These are phyloP conservation scores for Acholoe squamosa DNA, from an alignment of 2,888 invertebrate genomes.

Conservation along the genomic window DNA sequence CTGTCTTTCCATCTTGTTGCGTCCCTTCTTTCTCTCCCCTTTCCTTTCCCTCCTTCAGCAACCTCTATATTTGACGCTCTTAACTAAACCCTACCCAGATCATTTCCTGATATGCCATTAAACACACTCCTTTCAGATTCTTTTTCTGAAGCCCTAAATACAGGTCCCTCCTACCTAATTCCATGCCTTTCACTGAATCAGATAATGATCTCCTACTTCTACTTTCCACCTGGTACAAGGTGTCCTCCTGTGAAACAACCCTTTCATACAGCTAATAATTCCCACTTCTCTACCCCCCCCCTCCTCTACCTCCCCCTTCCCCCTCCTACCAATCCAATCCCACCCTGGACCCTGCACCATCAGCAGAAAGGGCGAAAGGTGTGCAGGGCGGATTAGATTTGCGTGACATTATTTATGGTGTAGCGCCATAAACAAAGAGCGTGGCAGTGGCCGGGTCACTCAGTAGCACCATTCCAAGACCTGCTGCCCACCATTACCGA, in stretches of 20 bases:
- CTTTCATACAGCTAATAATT: too few relatives aligned
- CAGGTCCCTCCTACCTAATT: too few relatives aligned
- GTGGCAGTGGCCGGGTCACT: constrained; percentile 9
- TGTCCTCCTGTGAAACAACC: not conserved
- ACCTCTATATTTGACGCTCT: not conserved
- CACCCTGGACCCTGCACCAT: not conserved
- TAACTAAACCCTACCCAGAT: not conserved
- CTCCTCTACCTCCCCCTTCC: not conserved
- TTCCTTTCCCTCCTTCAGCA: not conserved
- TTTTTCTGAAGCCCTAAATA: too few relatives aligned
- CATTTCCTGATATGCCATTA: not conserved
- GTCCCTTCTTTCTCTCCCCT: not conserved
- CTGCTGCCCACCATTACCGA: not conserved
- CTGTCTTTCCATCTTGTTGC: not conserved
- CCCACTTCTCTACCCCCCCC: not conserved
- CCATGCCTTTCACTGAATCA: too few relatives aligned
- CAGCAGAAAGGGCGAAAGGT: constrained; percentile 7
- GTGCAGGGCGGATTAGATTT: constrained; percentile 43
- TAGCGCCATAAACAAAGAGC: constrained; percentile 42
- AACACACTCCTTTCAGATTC: not conserved
- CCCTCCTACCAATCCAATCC: not conserved
- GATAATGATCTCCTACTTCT: not conserved
- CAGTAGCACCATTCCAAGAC: not conserved
- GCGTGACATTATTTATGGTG: constrained; percentile 50
- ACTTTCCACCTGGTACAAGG: not conserved